Evolutionary conservation across 2,797 vertebrate species (phyloP).

Genomic region (Hybognathus amarus): DNA sequence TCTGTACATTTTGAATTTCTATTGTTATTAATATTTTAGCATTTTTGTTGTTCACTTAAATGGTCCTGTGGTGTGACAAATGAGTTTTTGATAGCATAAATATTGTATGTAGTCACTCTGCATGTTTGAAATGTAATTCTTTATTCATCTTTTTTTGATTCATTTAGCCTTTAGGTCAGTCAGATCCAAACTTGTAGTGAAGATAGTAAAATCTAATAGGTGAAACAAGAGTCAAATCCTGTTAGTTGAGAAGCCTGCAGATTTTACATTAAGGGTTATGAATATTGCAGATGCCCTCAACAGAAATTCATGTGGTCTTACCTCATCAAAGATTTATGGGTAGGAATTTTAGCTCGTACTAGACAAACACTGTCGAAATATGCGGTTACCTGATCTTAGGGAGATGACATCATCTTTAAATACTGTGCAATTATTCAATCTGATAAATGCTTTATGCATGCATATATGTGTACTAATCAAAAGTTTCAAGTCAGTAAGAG

Average conservation of each 20-base stretch:
- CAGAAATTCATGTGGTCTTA: conserved; percentile 36
- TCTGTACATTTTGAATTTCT: too few species aligned
- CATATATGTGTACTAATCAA: not conserved
- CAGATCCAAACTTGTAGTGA: not conserved
- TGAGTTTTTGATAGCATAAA: not conserved
- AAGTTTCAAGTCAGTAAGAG: not conserved
- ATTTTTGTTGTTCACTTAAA: not conserved
- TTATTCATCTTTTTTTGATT: not conserved
- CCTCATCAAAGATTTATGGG: conserved; percentile 39
- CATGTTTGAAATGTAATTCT: not conserved
- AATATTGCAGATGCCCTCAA: conserved; percentile 40
- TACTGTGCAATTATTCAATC: not conserved
- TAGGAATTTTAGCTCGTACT: conserved; percentile 23
- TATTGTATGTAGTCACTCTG: not conserved
- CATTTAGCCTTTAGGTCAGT: conserved; percentile 16
- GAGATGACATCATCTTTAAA: conserved; percentile 10
- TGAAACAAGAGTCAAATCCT: conserved; percentile 21
- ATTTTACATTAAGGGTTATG: conserved; percentile 33
- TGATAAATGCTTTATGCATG: not conserved
- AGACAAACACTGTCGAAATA: conserved; percentile 11
- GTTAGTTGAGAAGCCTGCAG: conserved; percentile 2
- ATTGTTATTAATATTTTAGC: not conserved
- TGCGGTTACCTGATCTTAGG: not conserved
- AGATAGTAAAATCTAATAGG: not conserved
- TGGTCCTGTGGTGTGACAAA: not conserved